Evolutionary conservation across 2,888 invertebrate species (phyloP).

Genomic region (Lochmaea capreae): DNA sequence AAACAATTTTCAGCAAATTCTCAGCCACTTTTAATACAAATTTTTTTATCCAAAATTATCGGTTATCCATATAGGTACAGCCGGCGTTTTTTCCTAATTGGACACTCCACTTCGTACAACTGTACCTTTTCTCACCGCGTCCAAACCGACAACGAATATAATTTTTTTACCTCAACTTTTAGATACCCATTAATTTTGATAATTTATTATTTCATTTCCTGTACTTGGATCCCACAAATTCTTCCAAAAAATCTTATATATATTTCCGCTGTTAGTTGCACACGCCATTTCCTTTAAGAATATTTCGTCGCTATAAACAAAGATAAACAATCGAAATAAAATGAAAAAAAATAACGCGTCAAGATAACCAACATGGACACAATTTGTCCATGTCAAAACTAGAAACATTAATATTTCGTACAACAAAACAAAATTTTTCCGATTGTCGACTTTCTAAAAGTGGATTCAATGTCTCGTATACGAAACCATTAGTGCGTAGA

Average conservation of each 20-base stretch:
- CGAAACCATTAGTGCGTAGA: slow-evolving; percentile 40
- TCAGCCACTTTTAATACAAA: too few species aligned
- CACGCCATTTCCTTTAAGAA: not conserved
- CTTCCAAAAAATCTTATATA: not conserved
- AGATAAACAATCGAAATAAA: slow-evolving; percentile 12
- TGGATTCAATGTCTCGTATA: slow-evolving; percentile 42
- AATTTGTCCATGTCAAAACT: slow-evolving; percentile 34
- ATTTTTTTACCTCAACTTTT: too few species aligned
- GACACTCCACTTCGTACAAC: too few species aligned
- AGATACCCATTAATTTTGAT: too few species aligned
- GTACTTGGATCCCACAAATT: not conserved
- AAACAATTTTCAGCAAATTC: too few species aligned
- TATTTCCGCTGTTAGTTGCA: not conserved
- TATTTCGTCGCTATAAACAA: slow-evolving; percentile 1
- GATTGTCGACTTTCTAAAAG: slow-evolving; percentile 37
- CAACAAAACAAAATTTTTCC: slow-evolving; percentile 40
- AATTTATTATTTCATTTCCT: too few species aligned
- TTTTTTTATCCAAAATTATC: too few species aligned
- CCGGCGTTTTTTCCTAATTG: too few species aligned
- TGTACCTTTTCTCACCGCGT: too few species aligned
- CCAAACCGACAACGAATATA: too few species aligned
- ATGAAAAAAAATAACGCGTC: slow-evolving; percentile 27
- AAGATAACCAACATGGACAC: slow-evolving; percentile 22
- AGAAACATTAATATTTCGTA: slow-evolving; percentile 35
- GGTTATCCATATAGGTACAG: too few species aligned